Evolutionary conservation across 1,140 invertebrate species (phyloP).

Genomic region (Pseudachorutes palmiensis): DNA sequence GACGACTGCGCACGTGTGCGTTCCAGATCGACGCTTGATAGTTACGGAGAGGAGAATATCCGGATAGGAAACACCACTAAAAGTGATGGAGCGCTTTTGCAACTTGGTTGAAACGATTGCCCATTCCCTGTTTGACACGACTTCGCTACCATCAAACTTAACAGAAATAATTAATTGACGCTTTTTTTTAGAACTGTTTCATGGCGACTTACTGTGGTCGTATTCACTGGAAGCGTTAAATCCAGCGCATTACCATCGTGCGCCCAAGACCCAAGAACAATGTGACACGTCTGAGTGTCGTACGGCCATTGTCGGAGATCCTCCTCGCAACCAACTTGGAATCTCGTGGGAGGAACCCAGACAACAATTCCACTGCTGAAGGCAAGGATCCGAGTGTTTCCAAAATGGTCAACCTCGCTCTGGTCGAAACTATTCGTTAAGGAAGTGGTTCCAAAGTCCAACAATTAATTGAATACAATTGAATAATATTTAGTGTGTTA

Average conservation of each 20-base stretch:
- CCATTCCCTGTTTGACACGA: slow-evolving; percentile 31
- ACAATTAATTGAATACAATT: not conserved
- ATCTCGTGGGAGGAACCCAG: slow-evolving; percentile 36
- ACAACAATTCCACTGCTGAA: slow-evolving; percentile 21
- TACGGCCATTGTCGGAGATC: slow-evolving; percentile 37
- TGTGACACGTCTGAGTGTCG: slow-evolving; percentile 35
- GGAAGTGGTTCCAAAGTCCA: not conserved
- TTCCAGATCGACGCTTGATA: slow-evolving; percentile 17
- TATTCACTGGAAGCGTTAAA: slow-evolving; percentile 24
- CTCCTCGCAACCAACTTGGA: slow-evolving; percentile 32
- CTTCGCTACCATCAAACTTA: slow-evolving; percentile 23
- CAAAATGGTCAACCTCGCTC: slow-evolving; percentile 38
- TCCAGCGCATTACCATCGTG: slow-evolving; percentile 33
- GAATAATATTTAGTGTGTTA: slow-evolving; percentile 26
- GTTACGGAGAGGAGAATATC: slow-evolving; percentile 24
- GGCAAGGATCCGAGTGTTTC: slow-evolving; percentile 28
- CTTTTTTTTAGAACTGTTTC: not conserved
- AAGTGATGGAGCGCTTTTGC: not conserved
- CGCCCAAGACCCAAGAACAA: slow-evolving; percentile 37
- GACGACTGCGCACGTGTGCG: slow-evolving; percentile 31
- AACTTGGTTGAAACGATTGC: slow-evolving; percentile 17
- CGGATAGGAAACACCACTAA: slow-evolving; percentile 20
- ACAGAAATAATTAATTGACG: not conserved
- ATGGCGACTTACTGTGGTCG: slow-evolving; percentile 13
- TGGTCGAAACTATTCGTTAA: slow-evolving; percentile 23